A percentile compares a stretch with the other conserved stretches of the same genome.
These are phyloP conservation scores for Thrips palmi DNA, from an alignment of 1,140 invertebrate species.

Conservation along the genomic window DNA sequence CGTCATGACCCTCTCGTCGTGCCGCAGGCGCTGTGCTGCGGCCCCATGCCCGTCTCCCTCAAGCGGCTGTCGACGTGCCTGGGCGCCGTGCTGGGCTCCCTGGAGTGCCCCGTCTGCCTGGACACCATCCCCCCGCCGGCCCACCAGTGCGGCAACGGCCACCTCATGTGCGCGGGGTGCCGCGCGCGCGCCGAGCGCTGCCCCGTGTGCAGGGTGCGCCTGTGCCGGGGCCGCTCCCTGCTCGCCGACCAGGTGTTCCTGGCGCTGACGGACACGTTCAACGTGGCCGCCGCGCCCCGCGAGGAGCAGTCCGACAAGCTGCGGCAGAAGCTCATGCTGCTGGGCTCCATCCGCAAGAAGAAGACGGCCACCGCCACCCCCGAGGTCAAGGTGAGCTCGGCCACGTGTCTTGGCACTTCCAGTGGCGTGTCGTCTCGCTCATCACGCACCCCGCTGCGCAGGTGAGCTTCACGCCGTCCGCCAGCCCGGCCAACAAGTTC, in stretches of 20 bases:
- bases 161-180: conserved; percentile 39
- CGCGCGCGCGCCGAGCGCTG: conserved; percentile 34
- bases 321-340: too few relatives aligned
- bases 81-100: conserved; percentile 27
- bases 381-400: not conserved
- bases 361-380: not conserved
- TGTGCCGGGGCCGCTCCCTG: conserved; percentile 30
- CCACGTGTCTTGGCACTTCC: not conserved
- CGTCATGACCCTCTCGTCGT: not conserved
- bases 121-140: conserved; percentile 38
- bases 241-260: conserved; percentile 32
- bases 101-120: conserved; percentile 44
- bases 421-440: too few relatives aligned
- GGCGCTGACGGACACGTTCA: conserved; percentile 22
- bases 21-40: conserved; percentile 28
- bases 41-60: conserved; percentile 30
- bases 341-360: too few relatives aligned
- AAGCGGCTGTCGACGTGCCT: conserved; percentile 27
- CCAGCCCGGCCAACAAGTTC: not conserved
- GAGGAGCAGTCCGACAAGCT: too few relatives aligned
- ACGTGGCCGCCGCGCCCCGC: too few relatives aligned
- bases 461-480: too few relatives aligned
- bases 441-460: too few relatives aligned
- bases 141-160: conserved; percentile 44
- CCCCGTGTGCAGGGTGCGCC: conserved; percentile 35